Conservation (phyloP, 2,113 vertebrate species). For the Paraplagusia blochii region DNA sequence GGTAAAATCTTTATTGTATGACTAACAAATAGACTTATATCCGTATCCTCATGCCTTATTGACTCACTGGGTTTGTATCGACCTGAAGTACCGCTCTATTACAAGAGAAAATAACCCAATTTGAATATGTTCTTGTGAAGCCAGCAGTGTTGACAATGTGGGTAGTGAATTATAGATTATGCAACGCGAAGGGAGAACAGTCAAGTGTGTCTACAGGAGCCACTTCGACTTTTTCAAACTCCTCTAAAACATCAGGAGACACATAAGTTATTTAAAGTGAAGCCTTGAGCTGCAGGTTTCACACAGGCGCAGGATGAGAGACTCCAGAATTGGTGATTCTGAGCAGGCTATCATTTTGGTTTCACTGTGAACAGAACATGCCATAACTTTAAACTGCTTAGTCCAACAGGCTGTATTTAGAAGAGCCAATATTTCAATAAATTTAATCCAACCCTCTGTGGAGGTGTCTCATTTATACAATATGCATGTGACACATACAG, state of each 20-base stretch:
- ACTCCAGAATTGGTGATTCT: conserved; percentile 4
- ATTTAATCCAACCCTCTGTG: too few species aligned
- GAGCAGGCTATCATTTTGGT: not conserved
- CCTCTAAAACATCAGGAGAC: conserved; percentile 5
- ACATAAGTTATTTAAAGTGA: conserved; percentile 3
- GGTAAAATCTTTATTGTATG: too few species aligned
- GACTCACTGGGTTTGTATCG: too few species aligned
- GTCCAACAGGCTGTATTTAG: too few species aligned
- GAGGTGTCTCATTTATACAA: too few species aligned
- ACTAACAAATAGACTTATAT: too few species aligned
- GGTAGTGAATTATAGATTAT: conserved; percentile 4
- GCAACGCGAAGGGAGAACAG: conserved; percentile 8
- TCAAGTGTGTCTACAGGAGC: conserved; percentile 22
- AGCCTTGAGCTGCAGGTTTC: conserved; percentile 10
- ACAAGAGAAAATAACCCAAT: not conserved
- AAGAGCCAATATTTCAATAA: too few species aligned
- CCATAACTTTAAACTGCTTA: too few species aligned
- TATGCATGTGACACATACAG: too few species aligned
- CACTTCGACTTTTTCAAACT: conserved; percentile 25
- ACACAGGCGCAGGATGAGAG: conserved; percentile 11
- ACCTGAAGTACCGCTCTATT: too few species aligned
- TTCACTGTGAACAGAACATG: not conserved
- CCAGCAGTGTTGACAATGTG: not conserved
- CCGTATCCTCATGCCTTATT: too few species aligned
- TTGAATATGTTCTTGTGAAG: not conserved